These are phyloP conservation scores for Siniperca knerii DNA, from an alignment of 2,113 vertebrate species.

Conservation along the genomic window DNA sequence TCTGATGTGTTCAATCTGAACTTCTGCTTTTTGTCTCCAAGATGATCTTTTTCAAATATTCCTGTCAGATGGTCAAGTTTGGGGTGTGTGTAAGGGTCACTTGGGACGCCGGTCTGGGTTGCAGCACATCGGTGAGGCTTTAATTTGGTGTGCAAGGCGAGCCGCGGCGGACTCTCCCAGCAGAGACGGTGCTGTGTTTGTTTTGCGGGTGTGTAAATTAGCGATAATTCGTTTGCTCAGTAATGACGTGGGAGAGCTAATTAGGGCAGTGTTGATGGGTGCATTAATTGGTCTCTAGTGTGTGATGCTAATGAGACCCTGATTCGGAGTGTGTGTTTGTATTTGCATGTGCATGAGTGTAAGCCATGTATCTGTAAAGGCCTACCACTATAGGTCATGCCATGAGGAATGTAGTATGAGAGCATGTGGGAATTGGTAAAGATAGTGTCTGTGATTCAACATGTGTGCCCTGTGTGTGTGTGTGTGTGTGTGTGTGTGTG, in stretches of 20 bases:
- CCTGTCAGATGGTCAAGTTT: not conserved
- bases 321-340: constrained; percentile 74
- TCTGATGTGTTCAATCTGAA: not conserved
- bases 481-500: constrained; percentile 14
- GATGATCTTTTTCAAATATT: not conserved
- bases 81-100: constrained; percentile 20
- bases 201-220: constrained; percentile 86
- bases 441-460: constrained; percentile 3
- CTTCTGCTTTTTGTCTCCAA: not conserved
- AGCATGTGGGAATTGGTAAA: constrained; percentile 34
- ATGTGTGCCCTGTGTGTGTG: constrained; percentile 1
- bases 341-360: constrained; percentile 68
- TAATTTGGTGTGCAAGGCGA: constrained; percentile 67
- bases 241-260: constrained; percentile 87
- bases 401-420: constrained; percentile 34
- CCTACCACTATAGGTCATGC: constrained; percentile 65
- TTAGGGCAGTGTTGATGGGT: constrained; percentile 85
- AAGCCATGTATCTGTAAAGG: constrained; percentile 63
- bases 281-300: constrained; percentile 87
- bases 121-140: constrained; percentile 57
- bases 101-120: constrained; percentile 35
- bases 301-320: constrained; percentile 85
- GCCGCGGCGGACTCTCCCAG: constrained; percentile 70
- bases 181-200: constrained; percentile 82
- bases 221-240: constrained; percentile 86